phyloP scores from a whole-genome alignment of 2,797 vertebrate species.

The Amazonetta brasiliensis region DNA sequence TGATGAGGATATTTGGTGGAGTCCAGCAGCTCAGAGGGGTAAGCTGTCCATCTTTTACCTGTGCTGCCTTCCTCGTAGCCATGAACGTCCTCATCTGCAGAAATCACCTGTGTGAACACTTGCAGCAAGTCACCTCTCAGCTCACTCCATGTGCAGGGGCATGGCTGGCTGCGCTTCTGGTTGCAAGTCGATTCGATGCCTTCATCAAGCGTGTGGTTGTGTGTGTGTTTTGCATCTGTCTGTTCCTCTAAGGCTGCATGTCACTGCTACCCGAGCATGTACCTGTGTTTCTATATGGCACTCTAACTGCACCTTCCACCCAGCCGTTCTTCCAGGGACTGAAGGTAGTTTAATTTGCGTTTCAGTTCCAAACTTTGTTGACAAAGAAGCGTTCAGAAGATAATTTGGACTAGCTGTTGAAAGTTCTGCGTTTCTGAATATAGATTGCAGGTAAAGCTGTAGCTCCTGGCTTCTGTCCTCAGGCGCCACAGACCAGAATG shows the following conservation, averaged over 20 bases:
- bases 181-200: background rate
- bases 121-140: background rate
- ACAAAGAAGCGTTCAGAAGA: background rate
- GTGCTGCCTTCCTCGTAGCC: constrained; percentile 5
- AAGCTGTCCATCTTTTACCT: constrained; percentile 69
- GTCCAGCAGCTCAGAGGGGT: constrained; percentile 94
- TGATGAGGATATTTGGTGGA: constrained; percentile 95
- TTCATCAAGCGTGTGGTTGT: background rate
- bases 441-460: background rate
- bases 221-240: constrained; percentile 1
- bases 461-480: background rate
- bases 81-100: background rate
- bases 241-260: constrained; percentile 16
- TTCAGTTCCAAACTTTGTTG: constrained; percentile 31
- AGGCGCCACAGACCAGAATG: background rate
- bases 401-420: background rate
- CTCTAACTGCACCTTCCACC: background rate
- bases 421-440: background rate
- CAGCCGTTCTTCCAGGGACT: background rate
- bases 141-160: background rate
- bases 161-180: background rate
- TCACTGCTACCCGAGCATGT: background rate
- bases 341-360: background rate
- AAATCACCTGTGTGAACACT: background rate
- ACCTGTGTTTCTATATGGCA: background rate